These are phyloP conservation scores for Gallinago solitaria DNA, from an alignment of 2,797 vertebrate species.

Conservation along the genomic window DNA sequence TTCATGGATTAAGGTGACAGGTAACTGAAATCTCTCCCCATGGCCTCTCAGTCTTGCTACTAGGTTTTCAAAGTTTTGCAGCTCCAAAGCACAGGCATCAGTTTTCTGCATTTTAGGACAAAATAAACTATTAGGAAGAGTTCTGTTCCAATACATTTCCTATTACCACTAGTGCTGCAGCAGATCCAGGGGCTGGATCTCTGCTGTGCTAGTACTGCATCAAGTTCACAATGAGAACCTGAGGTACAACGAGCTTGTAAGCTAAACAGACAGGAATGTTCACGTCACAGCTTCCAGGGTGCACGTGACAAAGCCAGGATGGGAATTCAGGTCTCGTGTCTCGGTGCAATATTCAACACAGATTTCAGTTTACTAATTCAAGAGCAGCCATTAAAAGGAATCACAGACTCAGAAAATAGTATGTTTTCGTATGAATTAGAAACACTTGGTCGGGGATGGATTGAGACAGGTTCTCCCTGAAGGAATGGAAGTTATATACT, in stretches of 20 bases:
- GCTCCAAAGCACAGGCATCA: constrained; percentile 56
- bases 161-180: not conserved
- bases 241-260: not conserved
- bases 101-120: constrained; percentile 63
- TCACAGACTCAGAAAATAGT: not conserved
- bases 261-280: not conserved
- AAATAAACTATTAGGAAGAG: not conserved
- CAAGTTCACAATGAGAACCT: not conserved
- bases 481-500: not conserved
- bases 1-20: constrained; percentile 75
- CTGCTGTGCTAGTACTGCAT: not conserved
- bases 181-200: not conserved
- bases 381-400: not conserved
- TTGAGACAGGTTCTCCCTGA: not conserved
- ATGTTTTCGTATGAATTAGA: not conserved
- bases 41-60: constrained; percentile 77
- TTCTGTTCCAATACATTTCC: not conserved
- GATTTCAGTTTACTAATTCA: not conserved
- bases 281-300: not conserved
- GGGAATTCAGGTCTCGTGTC: not conserved
- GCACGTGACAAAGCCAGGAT: not conserved
- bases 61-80: constrained; percentile 77
- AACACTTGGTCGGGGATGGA: not conserved
- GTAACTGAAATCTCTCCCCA: constrained; percentile 72
- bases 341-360: not conserved